Base-by-base conservation (phyloP, 2,888 invertebrate genomes). In the Maniola hyperantus region DNA sequence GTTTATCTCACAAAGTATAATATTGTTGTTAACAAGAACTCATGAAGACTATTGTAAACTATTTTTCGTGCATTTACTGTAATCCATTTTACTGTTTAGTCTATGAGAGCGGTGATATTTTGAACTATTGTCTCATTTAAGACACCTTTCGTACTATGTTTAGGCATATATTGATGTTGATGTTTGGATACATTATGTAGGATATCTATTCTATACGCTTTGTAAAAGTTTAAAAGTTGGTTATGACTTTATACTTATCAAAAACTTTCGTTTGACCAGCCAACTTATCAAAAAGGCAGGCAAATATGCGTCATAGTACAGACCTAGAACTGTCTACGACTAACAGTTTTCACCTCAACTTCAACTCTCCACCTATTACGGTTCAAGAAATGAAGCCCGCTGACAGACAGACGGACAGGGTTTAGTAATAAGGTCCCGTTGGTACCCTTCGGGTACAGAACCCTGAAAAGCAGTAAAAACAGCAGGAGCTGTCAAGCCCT, bases 11-110 rank as follows among this genome's bases (percentile, higher is more conserved):
- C 79, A 73, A 80, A 81, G 72, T 80, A 79, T 79, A 84, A 80
- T 26, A 50, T 87, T 87, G 83, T 88, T 86, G 62, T 62, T 62
- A 20, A 84, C 75, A 78, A 78, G 72, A 83, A 84, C 80, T 82
- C 78, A 80, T 85, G 83, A 90, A 57, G 86, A 89, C 88, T 89
- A 87, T 82, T 57, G 80, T 84, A 80, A 51, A 88, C 90, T 92
- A 92, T 92, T 91, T 92, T 92, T 91, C 87, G 91, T 88, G 89
- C 86, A 90, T 92, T 91, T 92, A 92, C 91, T 92, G 90, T 90
- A 91, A 89, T 85, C 84, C 85, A 87, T 89, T 89, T 85, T 88
- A 91, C 83, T 84, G 83, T 84, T 84, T 84, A 85, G 74, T 84
- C 80, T 83, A 79, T 88, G 88, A 84, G 85, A 82, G 83, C 79